Evolutionary conservation across 2,113 vertebrate species (phyloP), one percentile per base, ranked within the genome.

Genomic region (Halcyon senegalensis): DNA sequence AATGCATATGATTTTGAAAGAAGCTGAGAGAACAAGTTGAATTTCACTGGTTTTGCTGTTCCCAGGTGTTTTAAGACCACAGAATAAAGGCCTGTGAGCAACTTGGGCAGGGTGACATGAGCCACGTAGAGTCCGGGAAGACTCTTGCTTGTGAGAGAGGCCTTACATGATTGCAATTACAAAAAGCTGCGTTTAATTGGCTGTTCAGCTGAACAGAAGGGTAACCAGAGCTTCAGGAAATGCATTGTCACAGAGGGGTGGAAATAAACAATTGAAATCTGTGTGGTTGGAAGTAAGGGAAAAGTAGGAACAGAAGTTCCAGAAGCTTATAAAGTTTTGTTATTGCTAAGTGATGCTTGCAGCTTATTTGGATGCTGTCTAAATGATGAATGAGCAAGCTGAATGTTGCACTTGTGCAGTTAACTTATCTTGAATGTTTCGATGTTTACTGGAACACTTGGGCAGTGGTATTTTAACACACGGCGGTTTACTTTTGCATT

Each of bases 161-260:
- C 39, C 10, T 41, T 69, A 3, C 9, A 0, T 1, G n/a, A 35
- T 20, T 23, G 63, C 46, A 31, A 0, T 80, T 16, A 13, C 6
- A 46, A 33, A 56, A 63, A 39, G 46, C 67, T 35, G 55, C 2
- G 8, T 11, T 83, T 41, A 12, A 0, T n/a, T 5, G 2, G 37
- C 30, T 23, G 19, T 58, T 69, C 1, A 27, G 79, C 14, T 44
- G 37, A 72, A 73, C 62, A 50, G 37, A 70, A 89, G 62, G 25
- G n/a, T 31, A 64, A 69, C 55, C 25, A 37, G 2, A 69, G 82
- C 90, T 90, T 50, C 55, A 16, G 92, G 79, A 94, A 84, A 24
- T 4, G n/a, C 35, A 11, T 77, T 88, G 75, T 50, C 88, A 53
- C 25, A 30, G 25, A 31, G 87, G 67, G 20, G 31, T 7, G 74